These are phyloP conservation scores for Daktulosphaira vitifoliae DNA, from an alignment of 1,140 invertebrate species.

Conservation along the genomic window DNA sequence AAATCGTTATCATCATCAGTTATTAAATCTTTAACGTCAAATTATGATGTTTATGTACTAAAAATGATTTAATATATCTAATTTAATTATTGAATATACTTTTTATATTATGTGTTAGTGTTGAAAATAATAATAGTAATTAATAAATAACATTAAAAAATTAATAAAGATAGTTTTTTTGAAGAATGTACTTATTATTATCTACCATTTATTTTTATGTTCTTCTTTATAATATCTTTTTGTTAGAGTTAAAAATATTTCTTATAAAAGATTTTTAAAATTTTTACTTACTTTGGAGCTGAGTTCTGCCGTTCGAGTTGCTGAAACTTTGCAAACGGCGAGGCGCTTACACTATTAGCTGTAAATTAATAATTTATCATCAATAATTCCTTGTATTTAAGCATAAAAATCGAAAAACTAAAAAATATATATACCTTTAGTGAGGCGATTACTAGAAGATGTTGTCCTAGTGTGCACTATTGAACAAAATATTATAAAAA, in stretches of 20 bases:
- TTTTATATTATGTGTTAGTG: conserved; percentile 11
- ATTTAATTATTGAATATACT: too few species aligned
- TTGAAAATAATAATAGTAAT: neutral
- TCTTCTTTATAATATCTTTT: too few species aligned
- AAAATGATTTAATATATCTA: too few species aligned
- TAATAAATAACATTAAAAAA: too few species aligned
- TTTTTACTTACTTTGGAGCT: conserved; percentile 60
- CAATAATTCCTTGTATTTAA: too few species aligned
- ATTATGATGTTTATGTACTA: too few species aligned
- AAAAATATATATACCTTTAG: conserved; percentile 32
- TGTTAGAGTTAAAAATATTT: neutral
- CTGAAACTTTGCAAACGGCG: conserved; percentile 80
- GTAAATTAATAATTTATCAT: conserved; percentile 38
- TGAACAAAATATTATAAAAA: too few species aligned
- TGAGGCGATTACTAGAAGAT: conserved; percentile 13
- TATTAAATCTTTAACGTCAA: too few species aligned
- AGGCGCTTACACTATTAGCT: conserved; percentile 46
- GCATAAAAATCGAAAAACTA: conserved; percentile 32
- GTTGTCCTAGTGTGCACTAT: conserved; percentile 27
- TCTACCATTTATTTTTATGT: neutral
- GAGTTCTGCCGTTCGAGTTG: conserved; percentile 80
- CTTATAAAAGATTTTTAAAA: too few species aligned
- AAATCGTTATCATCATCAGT: too few species aligned
- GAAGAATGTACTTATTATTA: neutral
- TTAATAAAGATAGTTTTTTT: conserved; percentile 8